These are phyloP conservation scores for Oreotrochilus melanogaster DNA, from an alignment of 2,113 vertebrate species.

Conservation along the genomic window DNA sequence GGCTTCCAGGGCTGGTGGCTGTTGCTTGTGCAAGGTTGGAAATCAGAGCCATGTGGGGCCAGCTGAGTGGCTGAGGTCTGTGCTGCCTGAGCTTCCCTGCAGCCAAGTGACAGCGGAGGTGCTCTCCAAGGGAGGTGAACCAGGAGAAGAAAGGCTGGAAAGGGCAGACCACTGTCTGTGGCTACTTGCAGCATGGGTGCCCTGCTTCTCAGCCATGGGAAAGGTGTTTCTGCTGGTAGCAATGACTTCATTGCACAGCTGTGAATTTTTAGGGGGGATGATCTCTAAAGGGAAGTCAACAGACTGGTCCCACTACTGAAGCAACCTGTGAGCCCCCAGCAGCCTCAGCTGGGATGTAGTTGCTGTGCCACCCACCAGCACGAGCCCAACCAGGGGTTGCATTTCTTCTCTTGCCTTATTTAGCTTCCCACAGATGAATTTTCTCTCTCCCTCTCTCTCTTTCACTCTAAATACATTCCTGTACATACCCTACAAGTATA, in stretches of 20 bases:
- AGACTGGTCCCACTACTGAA: background rate
- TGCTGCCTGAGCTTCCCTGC: background rate
- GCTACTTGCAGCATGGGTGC: background rate
- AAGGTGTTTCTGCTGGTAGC: background rate
- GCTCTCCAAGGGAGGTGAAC: background rate
- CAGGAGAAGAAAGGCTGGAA: background rate
- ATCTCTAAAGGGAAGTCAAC: background rate
- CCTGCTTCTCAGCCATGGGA: background rate
- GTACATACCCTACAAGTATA: background rate
- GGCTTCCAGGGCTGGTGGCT: constrained; percentile 40
- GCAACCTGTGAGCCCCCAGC: background rate
- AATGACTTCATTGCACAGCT: background rate
- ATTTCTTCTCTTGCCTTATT: constrained; percentile 22
- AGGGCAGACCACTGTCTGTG: background rate
- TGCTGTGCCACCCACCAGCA: background rate
- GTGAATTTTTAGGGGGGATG: background rate
- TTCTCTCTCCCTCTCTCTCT: background rate
- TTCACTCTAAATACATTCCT: background rate
- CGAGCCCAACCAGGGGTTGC: background rate
- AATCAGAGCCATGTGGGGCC: constrained; percentile 23
- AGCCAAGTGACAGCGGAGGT: background rate
- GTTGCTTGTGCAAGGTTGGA: background rate
- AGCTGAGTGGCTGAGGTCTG: background rate
- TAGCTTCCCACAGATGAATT: background rate
- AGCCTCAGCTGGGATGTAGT: background rate